phyloP scores from a whole-genome alignment of 2,797 vertebrate genomes.

The Tragopan temminckii region DNA sequence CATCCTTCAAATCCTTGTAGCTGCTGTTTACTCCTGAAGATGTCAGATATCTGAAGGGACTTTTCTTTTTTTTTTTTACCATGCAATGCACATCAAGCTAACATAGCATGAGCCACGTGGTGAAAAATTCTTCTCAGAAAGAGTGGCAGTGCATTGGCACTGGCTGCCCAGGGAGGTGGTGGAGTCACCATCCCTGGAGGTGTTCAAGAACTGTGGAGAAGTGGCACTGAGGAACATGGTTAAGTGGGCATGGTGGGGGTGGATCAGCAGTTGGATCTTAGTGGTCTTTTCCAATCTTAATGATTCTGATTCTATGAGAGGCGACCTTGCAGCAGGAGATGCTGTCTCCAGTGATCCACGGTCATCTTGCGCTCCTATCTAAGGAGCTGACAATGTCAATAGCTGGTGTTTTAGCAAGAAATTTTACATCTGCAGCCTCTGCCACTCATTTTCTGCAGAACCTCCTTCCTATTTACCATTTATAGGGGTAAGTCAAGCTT shows the following conservation, averaged over 20 bases:
- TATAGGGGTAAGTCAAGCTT: not conserved
- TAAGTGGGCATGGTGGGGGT: too few species aligned
- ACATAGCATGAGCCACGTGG: not conserved
- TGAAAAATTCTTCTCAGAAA: too few species aligned
- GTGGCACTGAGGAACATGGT: too few species aligned
- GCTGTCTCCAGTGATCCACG: not conserved
- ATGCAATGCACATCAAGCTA: not conserved
- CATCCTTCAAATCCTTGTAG: not conserved
- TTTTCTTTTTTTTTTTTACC: not conserved
- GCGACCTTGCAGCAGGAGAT: fast-evolving
- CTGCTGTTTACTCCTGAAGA: not conserved
- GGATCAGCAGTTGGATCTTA: too few species aligned
- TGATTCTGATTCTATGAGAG: not conserved
- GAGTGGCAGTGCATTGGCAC: too few species aligned
- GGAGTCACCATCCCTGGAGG: too few species aligned
- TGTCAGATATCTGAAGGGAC: not conserved
- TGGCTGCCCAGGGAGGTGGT: too few species aligned
- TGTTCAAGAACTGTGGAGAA: too few species aligned
- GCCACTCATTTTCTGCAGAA: not conserved
- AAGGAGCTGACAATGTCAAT: not conserved
- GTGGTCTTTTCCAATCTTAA: too few species aligned
- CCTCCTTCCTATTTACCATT: not conserved
- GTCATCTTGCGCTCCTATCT: fast-evolving
- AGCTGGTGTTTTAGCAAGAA: not conserved
- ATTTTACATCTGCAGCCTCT: not conserved